Base-by-base conservation (phyloP, 1,140 invertebrate genomes). In the Heliconius congener region DNA sequence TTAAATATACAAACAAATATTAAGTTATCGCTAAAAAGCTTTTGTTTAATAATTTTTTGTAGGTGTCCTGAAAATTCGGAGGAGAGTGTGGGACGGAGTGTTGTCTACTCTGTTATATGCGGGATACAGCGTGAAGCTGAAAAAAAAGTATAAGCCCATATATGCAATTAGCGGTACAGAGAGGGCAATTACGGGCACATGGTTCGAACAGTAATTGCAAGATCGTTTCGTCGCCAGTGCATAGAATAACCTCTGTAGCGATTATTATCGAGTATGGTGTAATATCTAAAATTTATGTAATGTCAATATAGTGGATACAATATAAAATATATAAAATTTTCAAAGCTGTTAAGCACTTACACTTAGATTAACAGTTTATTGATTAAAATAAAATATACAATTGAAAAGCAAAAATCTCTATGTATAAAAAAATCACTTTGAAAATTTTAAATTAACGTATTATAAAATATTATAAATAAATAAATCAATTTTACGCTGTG, bases 151-250 rank as follows among this genome's bases (percentile, higher is more conserved):
- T 42, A 30, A 6, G 71, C 34, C 71, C 39, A 71, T 46, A 76
- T 71, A 46, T 8, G 76, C 79, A 73, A 83, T 81, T 79, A 83
- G 80, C 50, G 71, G 77, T 78, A 46, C 55, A 37, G 42, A 76
- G 71, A 79, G 74, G 66, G 77, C 77, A 77, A 71, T 82, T 79
- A 82, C n/a, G 55, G 37, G 60, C 81, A 79, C 77, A 46, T 79
- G 77, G 71, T 37, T 27, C 71, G 50, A 66, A 37, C 77, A 73
- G 60, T 81, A 78, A 81, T 81, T 78, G 70, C 78, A 74, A 13
- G 30, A 74, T 72, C 52, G 57, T 42, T 77, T 27, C 75, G 55
- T 39, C 30, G 34, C 23, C 77, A 71, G 34, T 78, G 66, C 50
- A 55, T 73, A 73, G 71, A 55, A 52, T 73, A 73, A 78, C 55